phyloP scores from a whole-genome alignment of 1,140 invertebrate genomes.

The Melanaphis sacchari region DNA sequence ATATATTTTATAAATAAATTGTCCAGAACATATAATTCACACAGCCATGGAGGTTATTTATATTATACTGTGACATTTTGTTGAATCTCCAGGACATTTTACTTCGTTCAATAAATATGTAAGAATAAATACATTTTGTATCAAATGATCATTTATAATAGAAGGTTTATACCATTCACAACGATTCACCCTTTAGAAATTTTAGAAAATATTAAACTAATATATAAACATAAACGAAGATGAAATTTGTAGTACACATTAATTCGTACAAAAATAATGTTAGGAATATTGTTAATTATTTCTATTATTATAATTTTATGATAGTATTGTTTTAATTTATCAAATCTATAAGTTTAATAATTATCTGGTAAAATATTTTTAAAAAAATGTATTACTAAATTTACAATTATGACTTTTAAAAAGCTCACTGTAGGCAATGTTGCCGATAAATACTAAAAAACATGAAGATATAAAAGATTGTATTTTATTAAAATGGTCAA shows the following conservation, averaged over 20 bases:
- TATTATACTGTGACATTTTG: background rate
- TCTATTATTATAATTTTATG: background rate
- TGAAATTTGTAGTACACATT: background rate
- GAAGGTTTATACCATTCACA: background rate
- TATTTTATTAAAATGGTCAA: background rate
- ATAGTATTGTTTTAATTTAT: background rate
- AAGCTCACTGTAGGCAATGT: background rate
- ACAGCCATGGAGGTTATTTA: background rate
- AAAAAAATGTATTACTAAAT: background rate
- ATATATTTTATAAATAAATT: conserved; percentile 49
- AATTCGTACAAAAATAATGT: background rate
- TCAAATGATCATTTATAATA: background rate
- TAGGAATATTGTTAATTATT: background rate
- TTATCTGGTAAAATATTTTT: too few species aligned
- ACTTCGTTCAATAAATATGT: background rate
- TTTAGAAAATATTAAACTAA: background rate
- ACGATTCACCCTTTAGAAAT: background rate
- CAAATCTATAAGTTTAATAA: background rate
- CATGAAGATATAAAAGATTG: background rate
- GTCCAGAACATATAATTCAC: conserved; percentile 6
- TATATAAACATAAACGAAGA: background rate
- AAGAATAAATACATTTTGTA: background rate
- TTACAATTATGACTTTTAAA: background rate
- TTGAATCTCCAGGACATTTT: background rate
- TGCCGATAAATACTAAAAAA: background rate